Evolutionary conservation across 2,888 invertebrate species (phyloP), one percentile per base, ranked within the genome.

Genomic region (Meandrusa payeni): DNA sequence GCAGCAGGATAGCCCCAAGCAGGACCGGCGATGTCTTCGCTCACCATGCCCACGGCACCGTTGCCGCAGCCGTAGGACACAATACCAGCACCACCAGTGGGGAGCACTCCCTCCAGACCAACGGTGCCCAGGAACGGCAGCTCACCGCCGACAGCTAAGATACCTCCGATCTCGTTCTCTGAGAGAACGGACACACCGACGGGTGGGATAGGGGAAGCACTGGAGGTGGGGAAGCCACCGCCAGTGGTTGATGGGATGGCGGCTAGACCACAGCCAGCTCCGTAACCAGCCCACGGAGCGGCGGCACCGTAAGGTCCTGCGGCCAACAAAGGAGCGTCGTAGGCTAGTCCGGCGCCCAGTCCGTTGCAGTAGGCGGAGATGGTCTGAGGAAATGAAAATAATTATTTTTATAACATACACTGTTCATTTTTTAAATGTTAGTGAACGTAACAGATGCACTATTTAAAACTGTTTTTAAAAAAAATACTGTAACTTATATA

Each of bases 111-210:
- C 15, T 15, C 15, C 4, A 15, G 15, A 15, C 2, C 4, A 15
- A 15, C 15, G 2, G 15, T 15, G 3, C 52, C 52, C 10, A 50
- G 9, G 50, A 57, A 47, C 11, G 49, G 55, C 32, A 56, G 4
- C 15, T 15, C 15, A 15, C 15, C 57, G 2, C 15, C 9, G 11
- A 55, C 48, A 5, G 22, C n/a, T 2, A 60, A 7, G 9, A 48
- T 24, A 1, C 61, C 61, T 39, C 56, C 52, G 19, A 59, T 54
- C 1, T 42, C 37, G 31, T 61, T 66, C 28, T 62, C 59, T 36
- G 64, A 59, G 2, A 48, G 20, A 2, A 54, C 39, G 12, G 43
- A 34, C 22, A 59, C 36, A 15, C 59, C 59, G 19, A 19, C 49
- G 7, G 52, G 54, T 13, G 54, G 40, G 27, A 54, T 52, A n/a